A percentile compares a stretch with the other conserved stretches of the same genome.
Evolutionary conservation across 2,797 vertebrate genomes (phyloP).

Genomic region (Pseudochirops corinnae): DNA sequence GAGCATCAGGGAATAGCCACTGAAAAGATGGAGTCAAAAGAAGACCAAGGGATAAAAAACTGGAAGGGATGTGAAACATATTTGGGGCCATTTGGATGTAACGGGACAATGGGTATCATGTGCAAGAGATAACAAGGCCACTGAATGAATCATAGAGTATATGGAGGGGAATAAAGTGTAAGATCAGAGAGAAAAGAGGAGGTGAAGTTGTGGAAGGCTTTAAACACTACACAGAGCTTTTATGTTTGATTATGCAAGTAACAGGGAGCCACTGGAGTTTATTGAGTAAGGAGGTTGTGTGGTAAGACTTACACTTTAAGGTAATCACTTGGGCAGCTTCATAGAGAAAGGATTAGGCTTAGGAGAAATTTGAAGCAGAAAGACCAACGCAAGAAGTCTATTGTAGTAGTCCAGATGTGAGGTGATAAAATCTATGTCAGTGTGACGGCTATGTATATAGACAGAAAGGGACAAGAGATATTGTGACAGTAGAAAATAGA

Average conservation of each 20-base stretch:
- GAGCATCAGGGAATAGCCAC: not conserved
- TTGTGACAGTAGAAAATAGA: not conserved
- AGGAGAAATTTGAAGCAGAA: too few relatives aligned
- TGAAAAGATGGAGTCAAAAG: not conserved
- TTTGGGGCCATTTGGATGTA: not conserved
- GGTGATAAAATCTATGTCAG: not conserved
- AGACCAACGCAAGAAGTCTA: not conserved
- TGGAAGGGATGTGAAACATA: not conserved
- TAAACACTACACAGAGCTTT: too few relatives aligned
- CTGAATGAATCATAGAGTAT: not conserved
- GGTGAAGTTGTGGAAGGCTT: too few relatives aligned
- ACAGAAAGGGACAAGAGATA: not conserved
- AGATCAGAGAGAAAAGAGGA: too few relatives aligned
- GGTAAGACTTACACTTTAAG: too few relatives aligned
- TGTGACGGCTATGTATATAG: not conserved
- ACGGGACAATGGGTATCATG: not conserved
- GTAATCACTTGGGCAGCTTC: too few relatives aligned
- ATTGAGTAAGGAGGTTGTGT: too few relatives aligned
- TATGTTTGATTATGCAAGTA: too few relatives aligned
- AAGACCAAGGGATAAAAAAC: not conserved
- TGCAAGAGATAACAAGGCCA: not conserved
- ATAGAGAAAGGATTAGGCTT: too few relatives aligned
- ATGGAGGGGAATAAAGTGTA: too few relatives aligned
- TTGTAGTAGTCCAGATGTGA: not conserved
- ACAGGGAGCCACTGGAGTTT: too few relatives aligned